Base-by-base conservation (phyloP, 2,888 invertebrate genomes). In the Subacronicta megacephala region DNA sequence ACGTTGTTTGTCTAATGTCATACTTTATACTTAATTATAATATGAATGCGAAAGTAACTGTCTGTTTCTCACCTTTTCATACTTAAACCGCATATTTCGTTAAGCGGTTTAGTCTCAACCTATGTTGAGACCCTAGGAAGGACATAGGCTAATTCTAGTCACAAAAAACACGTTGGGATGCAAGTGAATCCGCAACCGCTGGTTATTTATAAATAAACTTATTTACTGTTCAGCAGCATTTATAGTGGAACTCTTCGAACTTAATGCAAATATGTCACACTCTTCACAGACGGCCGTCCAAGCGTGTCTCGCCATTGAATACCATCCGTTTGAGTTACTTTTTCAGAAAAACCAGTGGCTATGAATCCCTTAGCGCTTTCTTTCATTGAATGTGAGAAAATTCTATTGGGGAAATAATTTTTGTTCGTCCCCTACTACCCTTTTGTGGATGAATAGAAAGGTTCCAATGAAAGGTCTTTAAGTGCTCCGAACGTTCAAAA, bases 391-490 rank as follows among this genome's bases (percentile, higher is more conserved):
- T 82, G 88, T 83, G 87, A 80, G 84, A 84, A 87, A 89, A 88
- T 88, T 89, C 88, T 86, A 89, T 89, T 85, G 85, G 78, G 77
- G 84, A 87, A 85, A 88, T 88, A 88, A 90, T 90, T 89, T 81
- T 80, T 81, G 77, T 83, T 85, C 68, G 78, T 72, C 77, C 78
- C 45, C 41, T 52, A 13, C 33, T 23, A 29, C 10, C 29, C 83
- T 80, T 87, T 87, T 85, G 84, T 83, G 60, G 69, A 46, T 26
- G 55, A 74, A 80, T 81, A 76, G 76, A 72, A 71, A 69, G 60
- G 71, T 63, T 63, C 54, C 50, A 64, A 71, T 56, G 64, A 71
- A 74, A 65, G 70, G 61, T 29, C 60, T 68, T 77, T 76, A 73
- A 71, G 71, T 69, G 72, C 77, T 78, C 53, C 62, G 54, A 62